Evolutionary conservation across 2,113 vertebrate species (phyloP), one percentile per base, ranked within the genome.

Genomic region (Orthochromis indermauri): DNA sequence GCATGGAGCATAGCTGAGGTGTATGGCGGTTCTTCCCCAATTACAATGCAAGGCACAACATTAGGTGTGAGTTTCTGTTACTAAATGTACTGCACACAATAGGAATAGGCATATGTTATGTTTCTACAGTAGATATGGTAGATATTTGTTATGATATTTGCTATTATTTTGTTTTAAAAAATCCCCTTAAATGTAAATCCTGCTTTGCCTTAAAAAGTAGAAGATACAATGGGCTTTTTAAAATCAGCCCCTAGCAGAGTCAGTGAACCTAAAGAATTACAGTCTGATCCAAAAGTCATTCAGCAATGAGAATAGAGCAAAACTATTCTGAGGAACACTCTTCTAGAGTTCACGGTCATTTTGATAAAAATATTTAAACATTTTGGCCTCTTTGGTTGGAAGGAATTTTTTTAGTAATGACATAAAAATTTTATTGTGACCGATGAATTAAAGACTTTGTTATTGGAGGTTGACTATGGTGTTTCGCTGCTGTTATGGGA

Each of bases 381-480:
- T 47, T 76, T 76, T 76, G 71, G 5, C 71, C 71, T 49, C 42
- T 17, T 8, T 49, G 71, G 71, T 78, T 37, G 10, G 6, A 45
- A 26, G 21, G 8, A 73, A 45, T 45, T 73, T 49, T 19, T 76
- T 47, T 49, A 47, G 24, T 26, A 76, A 1, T 76, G 45, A 31
- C 71, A 78, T 8, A 51, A 78, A 19, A 33, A 0, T 17, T 1
- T 9, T 8, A 31, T 49, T n/a, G 21, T 73, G 21, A 26, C 68
- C 33, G 17, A 9, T 78, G 16, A 78, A 49, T 78, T 78, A 49
- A 49, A 78, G 2, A 51, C 45, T 78, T 49, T 0, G 0, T 1
- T 76, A 28, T 31, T 49, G 24, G 16, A 78, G 10, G 26, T 78
- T 49, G 9, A 28, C 21, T 76, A 31, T 31, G 26, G 45, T 31